Conservation (phyloP, 1,140 invertebrate species). For the Drosophila tsacasi region DNA sequence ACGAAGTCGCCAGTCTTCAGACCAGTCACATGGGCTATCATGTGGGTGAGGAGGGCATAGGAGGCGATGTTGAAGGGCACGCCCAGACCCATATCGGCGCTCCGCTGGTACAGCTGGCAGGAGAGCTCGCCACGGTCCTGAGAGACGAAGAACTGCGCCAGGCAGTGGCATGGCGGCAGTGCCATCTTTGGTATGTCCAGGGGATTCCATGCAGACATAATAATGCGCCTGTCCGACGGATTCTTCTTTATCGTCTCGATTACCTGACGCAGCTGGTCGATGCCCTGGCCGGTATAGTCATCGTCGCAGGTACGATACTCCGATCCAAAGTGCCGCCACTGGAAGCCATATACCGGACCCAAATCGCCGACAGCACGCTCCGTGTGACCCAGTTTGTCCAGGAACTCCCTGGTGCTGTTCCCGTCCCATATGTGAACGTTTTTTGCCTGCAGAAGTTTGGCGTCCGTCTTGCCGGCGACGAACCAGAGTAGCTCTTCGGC, state of each 20-base stretch:
- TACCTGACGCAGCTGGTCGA: conserved; percentile 96
- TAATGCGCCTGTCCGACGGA: conserved; percentile 95
- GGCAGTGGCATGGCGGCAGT: conserved; percentile 97
- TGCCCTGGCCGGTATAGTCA: conserved; percentile 94
- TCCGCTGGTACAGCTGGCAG: conserved; percentile 98
- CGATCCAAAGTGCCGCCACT: conserved; percentile 99
- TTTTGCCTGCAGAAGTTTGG: conserved; percentile 93
- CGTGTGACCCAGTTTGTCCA: conserved; percentile 94
- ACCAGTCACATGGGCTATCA: conserved; percentile 97
- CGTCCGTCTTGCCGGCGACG: conserved; percentile 96
- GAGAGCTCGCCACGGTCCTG: conserved; percentile 90
- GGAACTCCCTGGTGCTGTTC: conserved; percentile 96
- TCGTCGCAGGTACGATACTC: conserved; percentile 94
- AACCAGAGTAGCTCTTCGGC: conserved; percentile 99
- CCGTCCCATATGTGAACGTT: conserved; percentile 99
- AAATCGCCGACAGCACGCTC: conserved; percentile 97
- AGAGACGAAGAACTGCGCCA: conserved; percentile 97
- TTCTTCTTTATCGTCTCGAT: conserved; percentile 93
- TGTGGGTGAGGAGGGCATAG: conserved; percentile 96
- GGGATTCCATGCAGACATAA: conserved; percentile 99
- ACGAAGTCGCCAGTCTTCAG: conserved; percentile 98
- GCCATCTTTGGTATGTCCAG: conserved; percentile 96
- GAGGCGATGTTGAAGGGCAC: conserved; percentile 99
- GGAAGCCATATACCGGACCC: conserved; percentile 99
- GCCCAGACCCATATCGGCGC: conserved; percentile 98